These are phyloP conservation scores for Polietes domitor DNA, from an alignment of 2,888 invertebrate species.

Conservation along the genomic window DNA sequence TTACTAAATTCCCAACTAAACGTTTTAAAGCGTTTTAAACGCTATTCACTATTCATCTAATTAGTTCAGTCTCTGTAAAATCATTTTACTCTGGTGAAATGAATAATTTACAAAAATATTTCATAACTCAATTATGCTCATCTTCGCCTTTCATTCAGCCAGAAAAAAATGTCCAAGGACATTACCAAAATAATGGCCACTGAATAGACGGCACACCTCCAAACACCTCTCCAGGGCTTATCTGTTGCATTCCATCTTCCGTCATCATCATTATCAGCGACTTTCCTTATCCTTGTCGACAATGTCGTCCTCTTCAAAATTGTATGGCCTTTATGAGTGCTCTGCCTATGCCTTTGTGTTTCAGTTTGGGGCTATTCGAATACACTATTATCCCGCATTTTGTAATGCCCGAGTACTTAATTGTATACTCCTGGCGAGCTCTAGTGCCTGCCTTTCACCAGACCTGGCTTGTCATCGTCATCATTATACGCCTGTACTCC, in stretches of 20 bases:
- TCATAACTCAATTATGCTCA: too few relatives aligned
- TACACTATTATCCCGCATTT: neutral
- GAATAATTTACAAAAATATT: too few relatives aligned
- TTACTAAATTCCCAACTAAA: too few relatives aligned
- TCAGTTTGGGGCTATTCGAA: neutral
- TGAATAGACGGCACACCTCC: neutral
- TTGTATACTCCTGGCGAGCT: neutral
- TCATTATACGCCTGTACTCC: neutral
- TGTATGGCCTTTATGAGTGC: neutral
- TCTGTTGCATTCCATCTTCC: neutral
- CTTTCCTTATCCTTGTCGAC: neutral
- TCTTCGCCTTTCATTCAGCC: too few relatives aligned
- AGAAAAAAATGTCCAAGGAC: too few relatives aligned
- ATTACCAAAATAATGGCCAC: too few relatives aligned
- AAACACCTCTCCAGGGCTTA: neutral
- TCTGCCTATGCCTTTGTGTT: too few relatives aligned
- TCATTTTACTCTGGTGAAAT: too few relatives aligned
- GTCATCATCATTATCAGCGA: neutral
- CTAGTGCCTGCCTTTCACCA: neutral
- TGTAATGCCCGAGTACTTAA: neutral
- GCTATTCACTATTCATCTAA: too few relatives aligned
- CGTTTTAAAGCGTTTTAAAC: too few relatives aligned
- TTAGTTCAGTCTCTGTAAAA: too few relatives aligned
- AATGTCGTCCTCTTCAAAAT: neutral
- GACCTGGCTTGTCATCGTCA: neutral